Evolutionary conservation across 2,888 invertebrate genomes (phyloP).

Genomic region (Epinotia brunnichana): DNA sequence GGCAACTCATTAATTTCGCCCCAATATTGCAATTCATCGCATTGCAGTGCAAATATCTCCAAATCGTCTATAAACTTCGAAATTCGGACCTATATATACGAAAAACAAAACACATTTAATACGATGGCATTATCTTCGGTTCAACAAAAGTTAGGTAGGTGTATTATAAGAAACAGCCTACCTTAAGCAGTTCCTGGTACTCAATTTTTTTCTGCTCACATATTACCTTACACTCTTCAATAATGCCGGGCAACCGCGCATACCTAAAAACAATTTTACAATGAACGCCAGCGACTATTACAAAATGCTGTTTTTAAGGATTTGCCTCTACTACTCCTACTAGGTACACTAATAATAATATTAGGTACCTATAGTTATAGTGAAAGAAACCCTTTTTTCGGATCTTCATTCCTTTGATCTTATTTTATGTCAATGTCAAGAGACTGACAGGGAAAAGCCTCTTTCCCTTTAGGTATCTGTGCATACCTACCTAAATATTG

Average conservation of each 20-base stretch:
- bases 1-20: conserved; percentile 92
- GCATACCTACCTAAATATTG: too few relatives aligned
- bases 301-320: background rate
- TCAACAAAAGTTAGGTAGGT: too few relatives aligned
- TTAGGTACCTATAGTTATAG: too few relatives aligned
- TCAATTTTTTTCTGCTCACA: conserved; percentile 92
- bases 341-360: background rate
- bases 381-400: too few relatives aligned
- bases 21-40: conserved; percentile 93
- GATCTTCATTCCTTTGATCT: too few relatives aligned
- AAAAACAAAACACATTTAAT: background rate
- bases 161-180: conserved; percentile 48
- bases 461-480: too few relatives aligned
- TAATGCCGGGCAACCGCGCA: conserved; percentile 89
- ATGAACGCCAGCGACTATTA: background rate
- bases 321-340: too few relatives aligned
- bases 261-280: conserved; percentile 79
- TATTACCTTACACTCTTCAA: conserved; percentile 92
- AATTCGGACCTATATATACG: conserved; percentile 82
- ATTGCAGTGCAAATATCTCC: conserved; percentile 89
- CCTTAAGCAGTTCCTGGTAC: conserved; percentile 92
- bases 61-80: conserved; percentile 93
- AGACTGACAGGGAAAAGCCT: too few relatives aligned
- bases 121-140: background rate
- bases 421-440: too few relatives aligned